A percentile compares a stretch with the other conserved stretches of the same genome.
Evolutionary conservation across 2,797 vertebrate genomes (phyloP).

Genomic region (Gephyroberyx darwinii): DNA sequence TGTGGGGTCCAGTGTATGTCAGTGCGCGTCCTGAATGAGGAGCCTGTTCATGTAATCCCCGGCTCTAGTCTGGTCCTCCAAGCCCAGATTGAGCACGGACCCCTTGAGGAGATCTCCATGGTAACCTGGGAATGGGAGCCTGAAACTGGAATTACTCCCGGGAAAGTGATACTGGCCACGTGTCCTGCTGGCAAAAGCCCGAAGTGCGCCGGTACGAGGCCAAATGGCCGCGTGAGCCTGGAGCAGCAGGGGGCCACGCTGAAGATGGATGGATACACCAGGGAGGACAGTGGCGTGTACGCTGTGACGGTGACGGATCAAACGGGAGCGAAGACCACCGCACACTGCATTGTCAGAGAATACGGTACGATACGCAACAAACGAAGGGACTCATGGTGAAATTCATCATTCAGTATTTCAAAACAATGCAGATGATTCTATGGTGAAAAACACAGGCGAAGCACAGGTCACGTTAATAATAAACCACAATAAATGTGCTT

Average conservation of each 20-base stretch:
- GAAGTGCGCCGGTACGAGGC: conserved; percentile 38
- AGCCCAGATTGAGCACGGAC: conserved; percentile 61
- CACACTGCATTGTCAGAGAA: conserved; percentile 72
- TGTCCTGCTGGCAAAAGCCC: conserved; percentile 55
- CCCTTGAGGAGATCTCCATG: conserved; percentile 53
- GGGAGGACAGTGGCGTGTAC: conserved; percentile 72
- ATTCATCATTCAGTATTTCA: not conserved
- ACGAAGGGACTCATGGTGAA: not conserved
- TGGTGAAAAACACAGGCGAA: not conserved
- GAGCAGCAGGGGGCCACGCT: conserved; percentile 66
- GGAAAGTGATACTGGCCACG: conserved; percentile 66
- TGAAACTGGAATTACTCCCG: conserved; percentile 37
- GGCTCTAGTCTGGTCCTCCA: conserved; percentile 68
- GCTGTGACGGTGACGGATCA: conserved; percentile 69
- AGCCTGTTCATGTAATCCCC: conserved; percentile 67
- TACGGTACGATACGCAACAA: conserved; percentile 72
- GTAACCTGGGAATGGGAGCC: conserved; percentile 75
- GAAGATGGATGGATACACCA: conserved; percentile 62
- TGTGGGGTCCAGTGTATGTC: conserved; percentile 58
- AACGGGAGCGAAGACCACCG: conserved; percentile 50
- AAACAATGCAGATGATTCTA: not conserved
- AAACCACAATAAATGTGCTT: conserved; percentile 61
- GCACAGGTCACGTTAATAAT: conserved; percentile 36
- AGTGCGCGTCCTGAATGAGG: conserved; percentile 67
- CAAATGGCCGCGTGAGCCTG: conserved; percentile 38